Percentiles rank a stretch among this genome's conserved stretches.
These are phyloP conservation scores for Stegophylla sp. DNA, from an alignment of 2,888 invertebrate genomes.

Conservation along the genomic window DNA sequence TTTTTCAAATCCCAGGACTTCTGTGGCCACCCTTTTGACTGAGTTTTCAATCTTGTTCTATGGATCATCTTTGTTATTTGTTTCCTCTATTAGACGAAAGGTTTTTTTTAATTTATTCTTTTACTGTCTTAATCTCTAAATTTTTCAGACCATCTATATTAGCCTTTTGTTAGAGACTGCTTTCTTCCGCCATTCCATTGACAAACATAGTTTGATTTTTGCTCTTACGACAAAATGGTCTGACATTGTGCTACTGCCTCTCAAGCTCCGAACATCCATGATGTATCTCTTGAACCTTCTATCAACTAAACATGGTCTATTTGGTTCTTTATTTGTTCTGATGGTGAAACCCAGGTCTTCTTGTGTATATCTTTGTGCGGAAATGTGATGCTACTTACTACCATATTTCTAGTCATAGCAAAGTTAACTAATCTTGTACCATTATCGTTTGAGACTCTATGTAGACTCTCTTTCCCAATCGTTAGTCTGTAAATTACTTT, in stretches of 20 bases:
- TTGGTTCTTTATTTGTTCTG: slow-evolving; percentile 16
- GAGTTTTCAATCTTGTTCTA: slow-evolving; percentile 2
- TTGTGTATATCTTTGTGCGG: slow-evolving; percentile 28
- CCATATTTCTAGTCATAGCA: neutral
- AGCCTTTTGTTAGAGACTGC: slow-evolving; percentile 23
- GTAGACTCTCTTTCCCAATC: slow-evolving; percentile 4
- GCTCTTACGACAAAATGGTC: slow-evolving; percentile 28
- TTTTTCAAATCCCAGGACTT: slow-evolving; percentile 6
- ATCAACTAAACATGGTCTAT: slow-evolving; percentile 18
- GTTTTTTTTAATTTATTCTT: neutral
- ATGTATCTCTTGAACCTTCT: neutral
- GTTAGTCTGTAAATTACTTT: neutral
- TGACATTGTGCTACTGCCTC: slow-evolving; percentile 23
- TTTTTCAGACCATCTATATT: slow-evolving; percentile 2
- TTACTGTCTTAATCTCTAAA: slow-evolving; percentile 15
- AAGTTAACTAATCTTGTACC: neutral
- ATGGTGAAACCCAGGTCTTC: slow-evolving; percentile 7
- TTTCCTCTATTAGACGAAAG: neutral
- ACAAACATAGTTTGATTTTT: slow-evolving; percentile 27
- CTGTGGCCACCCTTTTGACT: neutral
- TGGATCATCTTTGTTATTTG: slow-evolving; percentile 1
- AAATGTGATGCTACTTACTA: slow-evolving; percentile 8
- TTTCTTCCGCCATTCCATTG: slow-evolving; percentile 9
- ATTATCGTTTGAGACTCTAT: slow-evolving; percentile 1
- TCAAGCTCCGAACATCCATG: slow-evolving; percentile 21